Percentiles rank a stretch among this genome's conserved stretches.
phyloP scores from a whole-genome alignment of 2,888 invertebrate genomes.

The Arrhopalites spinosus region DNA sequence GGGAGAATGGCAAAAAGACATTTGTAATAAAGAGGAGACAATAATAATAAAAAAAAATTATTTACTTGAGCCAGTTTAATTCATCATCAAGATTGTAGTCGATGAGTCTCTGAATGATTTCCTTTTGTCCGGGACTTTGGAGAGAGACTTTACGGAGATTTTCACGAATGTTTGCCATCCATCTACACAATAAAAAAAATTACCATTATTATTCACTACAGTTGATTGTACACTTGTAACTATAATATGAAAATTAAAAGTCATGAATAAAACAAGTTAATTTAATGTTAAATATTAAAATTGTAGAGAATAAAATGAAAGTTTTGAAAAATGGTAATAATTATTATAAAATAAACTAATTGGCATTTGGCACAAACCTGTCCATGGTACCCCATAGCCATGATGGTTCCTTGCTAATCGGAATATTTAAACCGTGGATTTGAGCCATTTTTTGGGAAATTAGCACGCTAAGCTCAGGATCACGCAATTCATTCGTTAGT shows the following conservation, averaged over 20 bases:
- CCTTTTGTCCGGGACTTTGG: conserved; percentile 60
- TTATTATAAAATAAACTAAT: not conserved
- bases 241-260: too few species aligned
- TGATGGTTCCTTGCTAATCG: conserved; percentile 87
- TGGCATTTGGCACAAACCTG: conserved; percentile 68
- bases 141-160: conserved; percentile 57
- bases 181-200: conserved; percentile 45
- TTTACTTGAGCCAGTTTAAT: conserved; percentile 71
- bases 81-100: conserved; percentile 69
- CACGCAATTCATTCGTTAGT: conserved; percentile 77
- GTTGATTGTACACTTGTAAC: too few species aligned
- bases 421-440: conserved; percentile 91
- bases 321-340: conserved; percentile 16
- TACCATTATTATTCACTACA: not conserved
- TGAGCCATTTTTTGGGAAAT: conserved; percentile 93
- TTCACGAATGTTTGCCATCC: conserved; percentile 57
- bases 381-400: conserved; percentile 92
- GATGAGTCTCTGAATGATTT: conserved; percentile 61
- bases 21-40: not conserved
- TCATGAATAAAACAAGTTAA: too few species aligned
- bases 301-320: too few species aligned
- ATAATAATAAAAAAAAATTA: conserved; percentile 56
- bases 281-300: too few species aligned
- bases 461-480: conserved; percentile 76
- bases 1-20: not conserved